A percentile compares a stretch with the other conserved stretches of the same genome.
phyloP scores from a whole-genome alignment of 2,797 vertebrate genomes.

The Limnodromus scolopaceus region DNA sequence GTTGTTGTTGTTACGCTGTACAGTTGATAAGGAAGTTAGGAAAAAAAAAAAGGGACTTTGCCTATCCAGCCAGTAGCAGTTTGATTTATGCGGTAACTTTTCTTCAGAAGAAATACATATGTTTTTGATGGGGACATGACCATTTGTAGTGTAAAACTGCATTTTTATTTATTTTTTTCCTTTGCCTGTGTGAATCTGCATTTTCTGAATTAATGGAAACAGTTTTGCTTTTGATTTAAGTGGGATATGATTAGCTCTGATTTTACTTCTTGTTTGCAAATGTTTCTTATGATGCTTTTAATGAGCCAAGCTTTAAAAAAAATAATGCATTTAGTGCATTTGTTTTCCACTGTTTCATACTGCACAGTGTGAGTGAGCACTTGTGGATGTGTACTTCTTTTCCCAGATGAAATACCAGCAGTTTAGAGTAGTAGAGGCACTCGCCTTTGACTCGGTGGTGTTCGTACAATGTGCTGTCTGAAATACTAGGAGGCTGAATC shows the following conservation, averaged over 20 bases:
- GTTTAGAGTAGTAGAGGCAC: neutral
- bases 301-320: neutral
- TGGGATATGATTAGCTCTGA: neutral
- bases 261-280: neutral
- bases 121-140: neutral
- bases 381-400: neutral
- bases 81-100: neutral
- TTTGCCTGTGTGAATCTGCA: neutral
- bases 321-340: neutral
- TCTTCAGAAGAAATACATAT: neutral
- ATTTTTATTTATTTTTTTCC: neutral
- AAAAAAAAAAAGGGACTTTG: neutral
- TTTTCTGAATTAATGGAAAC: neutral
- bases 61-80: neutral
- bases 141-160: neutral
- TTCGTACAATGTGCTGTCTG: neutral
- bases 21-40: neutral
- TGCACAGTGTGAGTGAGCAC: neutral
- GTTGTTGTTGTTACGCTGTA: neutral
- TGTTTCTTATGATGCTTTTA: neutral
- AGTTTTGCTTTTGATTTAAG: neutral
- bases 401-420: neutral
- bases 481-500: constrained; percentile 45
- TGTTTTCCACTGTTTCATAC: neutral
- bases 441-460: neutral